These are phyloP conservation scores for Popillia japonica DNA, from an alignment of 1,140 invertebrate genomes.

Conservation along the genomic window DNA sequence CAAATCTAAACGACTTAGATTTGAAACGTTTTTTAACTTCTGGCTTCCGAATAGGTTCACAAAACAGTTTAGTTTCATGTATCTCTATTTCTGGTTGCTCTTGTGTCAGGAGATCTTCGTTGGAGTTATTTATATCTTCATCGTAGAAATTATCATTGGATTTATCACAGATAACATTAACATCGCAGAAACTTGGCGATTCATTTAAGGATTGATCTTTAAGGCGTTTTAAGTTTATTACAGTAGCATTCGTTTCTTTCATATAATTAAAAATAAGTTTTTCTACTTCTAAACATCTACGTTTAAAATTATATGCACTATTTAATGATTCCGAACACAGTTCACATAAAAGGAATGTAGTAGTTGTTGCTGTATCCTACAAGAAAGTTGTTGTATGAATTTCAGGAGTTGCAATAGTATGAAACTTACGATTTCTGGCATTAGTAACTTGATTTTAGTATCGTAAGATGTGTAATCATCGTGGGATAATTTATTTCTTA, in stretches of 20 bases:
- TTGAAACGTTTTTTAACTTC: no score
- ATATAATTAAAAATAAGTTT: not conserved
- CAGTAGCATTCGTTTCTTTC: not conserved
- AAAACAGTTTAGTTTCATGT: no score
- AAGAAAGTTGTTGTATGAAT: not conserved
- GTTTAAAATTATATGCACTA: constrained; percentile 2
- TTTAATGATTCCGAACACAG: not conserved
- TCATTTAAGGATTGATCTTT: no score
- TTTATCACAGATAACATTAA: no score
- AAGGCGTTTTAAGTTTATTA: no score
- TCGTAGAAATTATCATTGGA: no score
- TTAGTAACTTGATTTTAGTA: not conserved
- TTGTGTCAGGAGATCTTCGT: no score
- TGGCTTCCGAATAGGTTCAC: no score
- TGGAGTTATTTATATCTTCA: no score
- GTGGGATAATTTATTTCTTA: not conserved
- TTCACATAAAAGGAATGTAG: not conserved
- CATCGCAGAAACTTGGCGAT: no score
- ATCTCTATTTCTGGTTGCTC: no score
- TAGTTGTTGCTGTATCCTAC: not conserved
- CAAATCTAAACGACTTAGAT: no score
- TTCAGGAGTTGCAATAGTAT: not conserved
- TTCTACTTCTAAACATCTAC: not conserved
- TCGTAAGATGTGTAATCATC: not conserved
- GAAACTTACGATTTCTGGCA: constrained; percentile 22